Evolutionary conservation across 2,113 vertebrate species (phyloP).

Genomic region (Poecile atricapillus): DNA sequence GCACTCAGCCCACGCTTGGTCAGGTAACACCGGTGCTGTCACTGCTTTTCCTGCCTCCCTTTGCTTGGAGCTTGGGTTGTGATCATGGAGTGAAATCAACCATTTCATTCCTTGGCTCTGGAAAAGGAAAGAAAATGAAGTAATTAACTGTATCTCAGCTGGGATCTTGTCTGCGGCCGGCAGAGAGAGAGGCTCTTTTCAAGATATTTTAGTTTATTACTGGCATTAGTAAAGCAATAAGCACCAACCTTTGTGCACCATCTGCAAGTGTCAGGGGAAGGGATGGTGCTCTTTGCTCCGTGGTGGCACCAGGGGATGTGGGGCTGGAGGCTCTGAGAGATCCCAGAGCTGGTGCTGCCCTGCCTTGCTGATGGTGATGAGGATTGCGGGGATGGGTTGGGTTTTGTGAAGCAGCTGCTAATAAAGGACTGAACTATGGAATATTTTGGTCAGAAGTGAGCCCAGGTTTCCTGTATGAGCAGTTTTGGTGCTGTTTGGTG

Average conservation of each 20-base stretch:
- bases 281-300: not conserved
- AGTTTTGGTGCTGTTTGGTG: accelerated
- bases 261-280: accelerated
- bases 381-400: accelerated
- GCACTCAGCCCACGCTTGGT: not conserved
- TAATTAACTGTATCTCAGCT: not conserved
- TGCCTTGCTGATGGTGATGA: accelerated
- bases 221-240: not conserved
- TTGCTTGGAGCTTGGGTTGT: not conserved
- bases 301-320: not conserved
- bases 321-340: not conserved
- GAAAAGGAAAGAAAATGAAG: not conserved
- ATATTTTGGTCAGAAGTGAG: accelerated
- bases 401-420: not conserved
- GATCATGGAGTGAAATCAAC: not conserved
- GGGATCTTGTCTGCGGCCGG: not conserved
- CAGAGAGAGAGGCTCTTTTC: not conserved
- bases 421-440: not conserved
- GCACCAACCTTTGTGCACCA: not conserved
- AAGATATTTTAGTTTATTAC: not conserved
- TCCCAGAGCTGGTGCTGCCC: accelerated
- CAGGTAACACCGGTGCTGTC: not conserved
- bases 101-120: not conserved
- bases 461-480: accelerated
- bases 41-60: not conserved